These are phyloP conservation scores for Campylomormyrus numenius DNA, from an alignment of 2,113 vertebrate species.

Conservation along the genomic window DNA sequence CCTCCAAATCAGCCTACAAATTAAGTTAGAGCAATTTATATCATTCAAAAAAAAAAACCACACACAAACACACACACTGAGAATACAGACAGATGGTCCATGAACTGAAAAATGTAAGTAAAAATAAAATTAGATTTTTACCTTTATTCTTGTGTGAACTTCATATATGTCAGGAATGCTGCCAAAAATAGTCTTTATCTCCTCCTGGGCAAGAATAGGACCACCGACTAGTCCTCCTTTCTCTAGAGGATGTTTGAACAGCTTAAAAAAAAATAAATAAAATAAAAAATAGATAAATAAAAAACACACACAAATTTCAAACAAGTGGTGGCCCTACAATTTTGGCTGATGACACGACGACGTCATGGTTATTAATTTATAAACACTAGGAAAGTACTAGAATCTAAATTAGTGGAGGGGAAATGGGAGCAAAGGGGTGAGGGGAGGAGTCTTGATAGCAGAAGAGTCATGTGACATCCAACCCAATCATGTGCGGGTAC, in stretches of 20 bases:
- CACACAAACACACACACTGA: neutral
- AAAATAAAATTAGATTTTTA: constrained; percentile 29
- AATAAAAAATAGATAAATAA: neutral
- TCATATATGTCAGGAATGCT: constrained; percentile 96
- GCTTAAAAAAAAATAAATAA: constrained; percentile 45
- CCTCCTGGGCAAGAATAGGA: constrained; percentile 89
- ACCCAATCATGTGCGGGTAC: neutral
- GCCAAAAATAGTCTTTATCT: constrained; percentile 97
- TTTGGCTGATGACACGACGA: neutral
- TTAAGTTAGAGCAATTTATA: constrained; percentile 21
- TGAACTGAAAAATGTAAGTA: neutral
- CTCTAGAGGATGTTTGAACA: constrained; percentile 89
- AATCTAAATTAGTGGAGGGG: neutral
- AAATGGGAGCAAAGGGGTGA: neutral
- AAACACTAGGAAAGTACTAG: neutral
- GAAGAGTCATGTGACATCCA: neutral
- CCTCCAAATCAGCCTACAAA: constrained; percentile 82
- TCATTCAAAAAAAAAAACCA: neutral
- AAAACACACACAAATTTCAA: neutral
- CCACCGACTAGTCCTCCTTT: constrained; percentile 91
- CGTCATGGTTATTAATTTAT: neutral
- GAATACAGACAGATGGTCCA: neutral
- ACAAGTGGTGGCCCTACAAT: neutral
- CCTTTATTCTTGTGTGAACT: constrained; percentile 93
- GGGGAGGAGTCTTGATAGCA: neutral